Conservation (phyloP, 2,888 invertebrate genomes). For the Saturnia japonica region DNA sequence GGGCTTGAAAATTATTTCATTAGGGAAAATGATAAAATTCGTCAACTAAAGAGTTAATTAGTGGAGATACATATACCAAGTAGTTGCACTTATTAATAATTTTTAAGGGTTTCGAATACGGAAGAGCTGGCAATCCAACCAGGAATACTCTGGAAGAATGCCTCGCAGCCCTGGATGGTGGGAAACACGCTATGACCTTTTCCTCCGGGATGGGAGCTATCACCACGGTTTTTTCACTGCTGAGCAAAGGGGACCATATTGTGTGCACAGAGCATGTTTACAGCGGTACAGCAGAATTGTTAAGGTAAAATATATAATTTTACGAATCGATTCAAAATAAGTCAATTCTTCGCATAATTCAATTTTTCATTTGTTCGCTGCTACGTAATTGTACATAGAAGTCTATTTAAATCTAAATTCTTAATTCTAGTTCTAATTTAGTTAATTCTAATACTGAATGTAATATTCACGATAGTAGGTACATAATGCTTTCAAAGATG, state of each 20-base stretch:
- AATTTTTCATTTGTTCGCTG: no score
- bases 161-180: slow-evolving; percentile 94
- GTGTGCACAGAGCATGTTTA: slow-evolving; percentile 96
- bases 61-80: no score
- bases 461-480: no score
- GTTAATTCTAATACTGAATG: no score
- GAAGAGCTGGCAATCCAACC: slow-evolving; percentile 97
- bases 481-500: no score
- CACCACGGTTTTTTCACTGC: slow-evolving; percentile 87
- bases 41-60: no score
- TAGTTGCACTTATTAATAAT: slow-evolving; percentile 35
- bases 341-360: no score
- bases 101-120: slow-evolving; percentile 92
- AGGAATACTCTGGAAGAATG: slow-evolving; percentile 93
- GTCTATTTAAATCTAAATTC: no score
- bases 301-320: slow-evolving; percentile 70
- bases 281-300: slow-evolving; percentile 93
- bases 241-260: slow-evolving; percentile 94
- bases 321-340: neutral
- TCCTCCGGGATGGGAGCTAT: slow-evolving; percentile 96
- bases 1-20: no score
- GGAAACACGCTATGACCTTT: slow-evolving; percentile 91
- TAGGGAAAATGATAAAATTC: no score
- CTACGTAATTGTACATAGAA: no score
- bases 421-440: no score